These are phyloP conservation scores for Adelosebastes latens DNA, from an alignment of 2,797 vertebrate species.

Conservation along the genomic window DNA sequence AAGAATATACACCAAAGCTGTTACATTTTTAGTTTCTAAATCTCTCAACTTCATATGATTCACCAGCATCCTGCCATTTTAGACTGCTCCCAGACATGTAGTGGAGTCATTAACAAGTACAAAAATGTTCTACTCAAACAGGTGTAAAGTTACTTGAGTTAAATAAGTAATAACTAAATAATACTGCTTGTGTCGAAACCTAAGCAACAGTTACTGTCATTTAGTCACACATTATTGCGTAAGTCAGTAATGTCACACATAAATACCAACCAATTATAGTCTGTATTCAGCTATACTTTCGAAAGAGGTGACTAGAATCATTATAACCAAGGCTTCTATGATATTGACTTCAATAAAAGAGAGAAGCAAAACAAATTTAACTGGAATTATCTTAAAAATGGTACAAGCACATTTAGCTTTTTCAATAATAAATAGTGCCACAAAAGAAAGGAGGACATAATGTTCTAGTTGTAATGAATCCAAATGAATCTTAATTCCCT, in stretches of 20 bases:
- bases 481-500: background rate
- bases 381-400: background rate
- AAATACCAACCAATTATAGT: background rate
- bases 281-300: background rate
- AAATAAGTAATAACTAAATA: background rate
- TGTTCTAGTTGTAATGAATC: background rate
- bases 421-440: background rate
- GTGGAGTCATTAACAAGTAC: background rate
- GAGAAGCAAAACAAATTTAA: background rate
- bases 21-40: background rate
- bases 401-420: background rate
- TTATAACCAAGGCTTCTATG: background rate
- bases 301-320: background rate
- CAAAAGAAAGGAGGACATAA: background rate
- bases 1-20: background rate
- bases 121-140: background rate
- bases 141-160: background rate
- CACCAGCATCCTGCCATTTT: background rate
- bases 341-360: background rate
- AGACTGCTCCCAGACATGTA: background rate
- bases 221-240: background rate
- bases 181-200: background rate
- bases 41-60: background rate
- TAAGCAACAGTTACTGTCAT: background rate
- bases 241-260: background rate